Conservation (phyloP, 2,888 invertebrate species). For the Dorcus parallelipipedus region DNA sequence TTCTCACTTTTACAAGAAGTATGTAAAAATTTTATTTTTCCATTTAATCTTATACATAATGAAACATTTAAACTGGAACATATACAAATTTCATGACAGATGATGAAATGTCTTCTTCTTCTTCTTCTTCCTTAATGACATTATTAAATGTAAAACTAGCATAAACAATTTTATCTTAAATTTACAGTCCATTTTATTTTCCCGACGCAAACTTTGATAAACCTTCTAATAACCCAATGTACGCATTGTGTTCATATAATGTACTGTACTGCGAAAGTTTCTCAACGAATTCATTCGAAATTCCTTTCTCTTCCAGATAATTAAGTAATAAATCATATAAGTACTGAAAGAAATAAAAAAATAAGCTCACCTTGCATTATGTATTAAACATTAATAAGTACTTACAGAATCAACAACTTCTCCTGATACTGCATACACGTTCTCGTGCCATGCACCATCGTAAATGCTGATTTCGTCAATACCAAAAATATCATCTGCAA, state of each 20-base stretch:
- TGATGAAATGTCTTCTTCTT: too few relatives aligned
- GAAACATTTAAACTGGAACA: too few relatives aligned
- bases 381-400: slow-evolving; percentile 23
- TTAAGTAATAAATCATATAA: slow-evolving; percentile 94
- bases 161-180: neutral
- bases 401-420: slow-evolving; percentile 93
- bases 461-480: slow-evolving; percentile 92
- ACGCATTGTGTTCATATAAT: slow-evolving; percentile 87
- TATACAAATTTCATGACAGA: too few relatives aligned
- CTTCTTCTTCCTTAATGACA: too few relatives aligned
- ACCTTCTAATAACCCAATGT: slow-evolving; percentile 82
- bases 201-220: slow-evolving; percentile 81
- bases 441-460: slow-evolving; percentile 83
- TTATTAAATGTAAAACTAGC: too few relatives aligned
- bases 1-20: too few relatives aligned
- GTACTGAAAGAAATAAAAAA: slow-evolving; percentile 60
- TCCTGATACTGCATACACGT: slow-evolving; percentile 85
- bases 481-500: slow-evolving; percentile 82
- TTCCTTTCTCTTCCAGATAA: slow-evolving; percentile 91
- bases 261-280: slow-evolving; percentile 87
- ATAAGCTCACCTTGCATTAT: neutral
- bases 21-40: too few relatives aligned
- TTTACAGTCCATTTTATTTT: slow-evolving; percentile 39
- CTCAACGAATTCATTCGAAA: slow-evolving; percentile 89
- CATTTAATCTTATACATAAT: too few relatives aligned